phyloP scores from a whole-genome alignment of 2,888 invertebrate genomes.

The Agrochola macilenta region DNA sequence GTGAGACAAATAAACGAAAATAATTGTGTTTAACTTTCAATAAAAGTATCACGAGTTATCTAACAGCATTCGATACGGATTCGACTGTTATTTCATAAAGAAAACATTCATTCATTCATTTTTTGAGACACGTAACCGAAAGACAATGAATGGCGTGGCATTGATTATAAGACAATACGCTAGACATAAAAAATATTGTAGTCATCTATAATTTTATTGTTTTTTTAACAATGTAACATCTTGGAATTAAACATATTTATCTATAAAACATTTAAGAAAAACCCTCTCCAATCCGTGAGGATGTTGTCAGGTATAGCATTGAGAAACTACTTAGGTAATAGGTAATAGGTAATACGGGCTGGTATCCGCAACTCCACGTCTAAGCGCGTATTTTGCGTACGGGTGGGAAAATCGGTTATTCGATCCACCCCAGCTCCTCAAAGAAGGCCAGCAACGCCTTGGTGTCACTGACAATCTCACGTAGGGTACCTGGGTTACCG shows the following conservation, averaged over 20 bases:
- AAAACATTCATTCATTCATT: conserved; percentile 40
- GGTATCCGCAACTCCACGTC: too few relatives aligned
- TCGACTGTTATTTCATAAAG: conserved; percentile 27
- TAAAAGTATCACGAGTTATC: conserved; percentile 49
- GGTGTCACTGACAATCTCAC: too few relatives aligned
- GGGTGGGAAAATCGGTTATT: too few relatives aligned
- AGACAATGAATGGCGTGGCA: conserved; percentile 27
- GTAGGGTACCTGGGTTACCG: too few relatives aligned
- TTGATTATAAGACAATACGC: conserved; percentile 23
- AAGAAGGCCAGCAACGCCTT: too few relatives aligned
- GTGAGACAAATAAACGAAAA: conserved; percentile 47
- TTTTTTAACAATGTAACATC: not conserved
- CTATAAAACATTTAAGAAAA: too few relatives aligned
- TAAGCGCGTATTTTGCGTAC: too few relatives aligned
- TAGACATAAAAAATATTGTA: conserved; percentile 14
- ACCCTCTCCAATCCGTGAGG: too few relatives aligned
- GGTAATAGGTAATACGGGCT: too few relatives aligned
- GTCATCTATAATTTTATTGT: not conserved
- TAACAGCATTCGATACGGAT: conserved; percentile 51
- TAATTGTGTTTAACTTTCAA: conserved; percentile 59
- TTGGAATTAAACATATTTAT: not conserved
- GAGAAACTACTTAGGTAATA: too few relatives aligned
- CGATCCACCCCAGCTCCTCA: too few relatives aligned
- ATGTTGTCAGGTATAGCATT: too few relatives aligned
- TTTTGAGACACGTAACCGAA: conserved; percentile 26